A percentile compares a stretch with the other conserved stretches of the same genome.
Conservation (phyloP, 1,140 invertebrate species). For the Brachionus asplanchnoidis region DNA sequence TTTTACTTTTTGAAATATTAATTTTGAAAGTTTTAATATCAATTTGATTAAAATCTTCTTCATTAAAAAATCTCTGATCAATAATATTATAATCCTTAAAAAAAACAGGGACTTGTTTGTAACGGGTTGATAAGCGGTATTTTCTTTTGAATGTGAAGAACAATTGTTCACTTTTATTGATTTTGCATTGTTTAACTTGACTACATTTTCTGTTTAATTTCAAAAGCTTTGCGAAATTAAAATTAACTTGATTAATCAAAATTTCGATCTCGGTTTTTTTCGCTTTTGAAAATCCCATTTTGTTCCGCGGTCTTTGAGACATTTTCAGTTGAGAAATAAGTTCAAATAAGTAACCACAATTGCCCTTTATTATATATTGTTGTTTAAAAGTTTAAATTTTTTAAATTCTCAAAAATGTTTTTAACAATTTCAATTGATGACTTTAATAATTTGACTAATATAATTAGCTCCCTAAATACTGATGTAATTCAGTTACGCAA, state of each 20-base stretch:
- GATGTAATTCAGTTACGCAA: no score
- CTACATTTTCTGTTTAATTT: not conserved
- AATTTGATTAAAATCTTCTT: not conserved
- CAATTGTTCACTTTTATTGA: not conserved
- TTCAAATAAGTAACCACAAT: not conserved
- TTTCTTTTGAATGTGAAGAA: not conserved
- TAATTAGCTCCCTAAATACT: not conserved
- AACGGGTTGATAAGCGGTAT: not conserved
- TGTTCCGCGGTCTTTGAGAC: not conserved
- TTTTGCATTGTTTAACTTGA: not conserved
- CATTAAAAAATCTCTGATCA: not conserved
- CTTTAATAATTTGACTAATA: not conserved
- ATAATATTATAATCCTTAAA: no score
- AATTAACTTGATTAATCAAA: no score
- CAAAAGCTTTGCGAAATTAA: not conserved
- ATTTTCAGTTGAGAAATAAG: not conserved
- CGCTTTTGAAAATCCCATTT: not conserved
- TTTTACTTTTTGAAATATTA: not conserved
- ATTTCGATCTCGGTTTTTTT: not conserved
- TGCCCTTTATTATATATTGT: not conserved
- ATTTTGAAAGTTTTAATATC: not conserved
- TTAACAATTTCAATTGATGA: not conserved
- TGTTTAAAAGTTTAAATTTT: not conserved
- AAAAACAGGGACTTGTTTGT: not conserved
- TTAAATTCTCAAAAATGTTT: not conserved